Percentiles rank a stretch among this genome's conserved stretches.
Conservation (phyloP, 2,888 invertebrate species). For the Artemia sinica region DNA sequence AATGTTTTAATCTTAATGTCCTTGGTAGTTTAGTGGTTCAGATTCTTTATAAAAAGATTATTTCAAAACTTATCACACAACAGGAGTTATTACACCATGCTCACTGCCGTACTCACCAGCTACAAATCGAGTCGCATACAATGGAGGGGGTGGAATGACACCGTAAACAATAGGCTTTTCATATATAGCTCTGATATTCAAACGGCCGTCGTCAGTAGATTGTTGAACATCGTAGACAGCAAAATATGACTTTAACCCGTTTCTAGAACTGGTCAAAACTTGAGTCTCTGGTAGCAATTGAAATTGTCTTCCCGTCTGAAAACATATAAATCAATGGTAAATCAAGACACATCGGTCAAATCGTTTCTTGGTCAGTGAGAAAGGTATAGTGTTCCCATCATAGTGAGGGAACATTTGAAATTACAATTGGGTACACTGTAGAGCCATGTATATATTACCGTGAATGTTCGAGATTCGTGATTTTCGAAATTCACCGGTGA, state of each 20-base stretch:
- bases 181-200: constrained; percentile 49
- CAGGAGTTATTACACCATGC: constrained; percentile 16
- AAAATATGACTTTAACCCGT: constrained; percentile 46
- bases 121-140: constrained; percentile 41
- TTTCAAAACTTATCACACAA: constrained; percentile 17
- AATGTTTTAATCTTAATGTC: constrained; percentile 8
- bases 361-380: no score
- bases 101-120: constrained; percentile 20
- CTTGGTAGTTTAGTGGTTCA: neutral
- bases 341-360: neutral
- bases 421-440: no score
- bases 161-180: constrained; percentile 32
- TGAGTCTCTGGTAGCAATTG: constrained; percentile 25
- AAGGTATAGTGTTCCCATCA: no score
- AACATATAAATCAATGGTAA: neutral
- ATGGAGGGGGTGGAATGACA: constrained; percentile 37
- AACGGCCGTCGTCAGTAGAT: constrained; percentile 34
- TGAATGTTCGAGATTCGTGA: no score
- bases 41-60: neutral
- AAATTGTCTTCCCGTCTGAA: constrained; percentile 40
- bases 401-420: no score
- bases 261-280: constrained; percentile 40
- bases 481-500: no score
- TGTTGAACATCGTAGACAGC: constrained; percentile 52
- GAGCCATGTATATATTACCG: no score